These are phyloP conservation scores for Tubulanus polymorphus DNA, from an alignment of 2,888 invertebrate species.

Conservation along the genomic window DNA sequence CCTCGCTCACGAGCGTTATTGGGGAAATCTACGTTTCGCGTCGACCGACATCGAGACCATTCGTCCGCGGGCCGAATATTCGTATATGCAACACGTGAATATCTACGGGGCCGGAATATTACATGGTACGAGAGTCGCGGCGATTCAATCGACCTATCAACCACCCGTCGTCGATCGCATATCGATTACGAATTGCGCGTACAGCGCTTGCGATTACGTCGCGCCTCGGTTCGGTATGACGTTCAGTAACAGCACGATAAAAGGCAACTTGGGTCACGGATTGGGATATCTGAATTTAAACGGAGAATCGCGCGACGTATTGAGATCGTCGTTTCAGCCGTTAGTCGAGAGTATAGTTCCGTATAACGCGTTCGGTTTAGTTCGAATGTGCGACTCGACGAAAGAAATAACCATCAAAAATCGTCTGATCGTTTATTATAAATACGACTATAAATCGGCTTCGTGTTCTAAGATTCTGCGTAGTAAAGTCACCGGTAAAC, in stretches of 20 bases:
- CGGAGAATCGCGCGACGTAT: slow-evolving; percentile 76
- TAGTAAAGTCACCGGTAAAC: slow-evolving; percentile 75
- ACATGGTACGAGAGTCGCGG: slow-evolving; percentile 88
- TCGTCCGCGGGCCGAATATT: slow-evolving; percentile 66
- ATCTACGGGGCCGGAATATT: slow-evolving; percentile 91
- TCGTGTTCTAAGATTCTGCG: slow-evolving; percentile 97
- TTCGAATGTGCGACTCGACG: slow-evolving; percentile 93
- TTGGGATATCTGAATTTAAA: slow-evolving; percentile 84
- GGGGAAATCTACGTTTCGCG: slow-evolving; percentile 95
- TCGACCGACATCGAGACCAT: slow-evolving; percentile 81
- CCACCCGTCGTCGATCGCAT: slow-evolving; percentile 78
- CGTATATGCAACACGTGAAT: slow-evolving; percentile 68
- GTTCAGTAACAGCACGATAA: slow-evolving; percentile 55
- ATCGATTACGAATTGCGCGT: slow-evolving; percentile 77
- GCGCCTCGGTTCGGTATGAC: slow-evolving; percentile 74
- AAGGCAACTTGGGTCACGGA: slow-evolving; percentile 80
- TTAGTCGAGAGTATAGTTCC: slow-evolving; percentile 70
- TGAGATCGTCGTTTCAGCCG: slow-evolving; percentile 79
- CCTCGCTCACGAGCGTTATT: slow-evolving; percentile 54
- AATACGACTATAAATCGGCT: slow-evolving; percentile 92
- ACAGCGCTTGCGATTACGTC: slow-evolving; percentile 87
- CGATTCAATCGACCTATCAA: slow-evolving; percentile 83
- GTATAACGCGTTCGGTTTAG: slow-evolving; percentile 85
- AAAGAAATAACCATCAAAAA: slow-evolving; percentile 89
- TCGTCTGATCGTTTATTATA: slow-evolving; percentile 86